Base-by-base conservation (phyloP, 2,797 vertebrate species). In the Centroberyx gerrardi region DNA sequence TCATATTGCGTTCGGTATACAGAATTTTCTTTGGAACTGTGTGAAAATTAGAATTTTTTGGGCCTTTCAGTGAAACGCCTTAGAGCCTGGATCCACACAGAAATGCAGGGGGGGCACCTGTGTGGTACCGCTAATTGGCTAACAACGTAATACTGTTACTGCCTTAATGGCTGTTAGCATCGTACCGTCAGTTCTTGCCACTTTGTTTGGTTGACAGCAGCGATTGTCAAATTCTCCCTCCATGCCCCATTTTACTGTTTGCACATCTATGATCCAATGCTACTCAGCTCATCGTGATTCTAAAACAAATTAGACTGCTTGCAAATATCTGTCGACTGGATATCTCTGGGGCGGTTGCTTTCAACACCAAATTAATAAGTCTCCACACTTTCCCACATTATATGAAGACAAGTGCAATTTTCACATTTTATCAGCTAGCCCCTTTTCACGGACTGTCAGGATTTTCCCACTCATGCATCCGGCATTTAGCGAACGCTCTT, bases 291-390 rank as follows among this genome's bases (percentile, higher is more conserved):
- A 67, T 76, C 68, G 51, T 42, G 81, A 80, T 82, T 81, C 74
- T 67, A 78, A 73, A 59, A 49, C 67, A 83, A 86, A 85, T 78
- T 61, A 84, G 66, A 70, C 76, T 18, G 67, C 79, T 77, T 82
- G 83, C 72, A 62, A 76, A 80, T 69, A 48, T 88, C 83, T 86
- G 88, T 87, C 89, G 88, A 83, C 79, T 58, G 66, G 69, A 72
- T 64, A 72, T 87, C 85, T 81, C 48, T 9, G 28, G n/a, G 46
- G 29, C 46, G 12, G 58, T 77, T 48, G 75, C 75, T 79, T 77
- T 85, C 76, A 80, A 67, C 78, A 61, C 73, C 65, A 64, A 54
- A 62, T 17, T 73, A 54, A 68, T 63, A 76, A 68, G 71, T 64
- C 69, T 77, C 69, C 64, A 15, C 69, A 67, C 55, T 80, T 86